Conservation (phyloP, 2,797 vertebrate genomes). For the Melanotaenia boesemani region DNA sequence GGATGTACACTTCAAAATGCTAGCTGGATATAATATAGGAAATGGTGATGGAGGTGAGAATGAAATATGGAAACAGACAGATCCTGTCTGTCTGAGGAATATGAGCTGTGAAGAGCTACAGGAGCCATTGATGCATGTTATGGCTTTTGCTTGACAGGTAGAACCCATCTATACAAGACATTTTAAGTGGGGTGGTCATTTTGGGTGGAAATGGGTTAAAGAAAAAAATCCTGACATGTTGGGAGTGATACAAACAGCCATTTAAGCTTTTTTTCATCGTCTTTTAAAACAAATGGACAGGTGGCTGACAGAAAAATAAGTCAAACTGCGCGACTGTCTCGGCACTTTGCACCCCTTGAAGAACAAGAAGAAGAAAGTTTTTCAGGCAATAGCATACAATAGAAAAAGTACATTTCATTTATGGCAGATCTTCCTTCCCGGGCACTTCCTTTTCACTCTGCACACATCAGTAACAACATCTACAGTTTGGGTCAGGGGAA, state of each 20-base stretch:
- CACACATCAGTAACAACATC: conserved; percentile 7
- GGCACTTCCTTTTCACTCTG: conserved; percentile 63
- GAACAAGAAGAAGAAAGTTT: conserved; percentile 27
- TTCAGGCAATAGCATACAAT: conserved; percentile 50
- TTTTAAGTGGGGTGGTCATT: conserved; percentile 37
- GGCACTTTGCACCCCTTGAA: conserved; percentile 48
- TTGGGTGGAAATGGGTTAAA: conserved; percentile 11
- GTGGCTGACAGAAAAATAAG: conserved; percentile 32
- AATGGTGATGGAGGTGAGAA: conserved; percentile 54
- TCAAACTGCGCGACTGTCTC: conserved; percentile 28
- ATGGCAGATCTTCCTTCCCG: conserved; percentile 69
- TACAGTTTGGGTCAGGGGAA: conserved; percentile 6
- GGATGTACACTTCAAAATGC: conserved; percentile 63
- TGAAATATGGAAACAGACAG: conserved; percentile 63
- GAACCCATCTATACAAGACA: conserved; percentile 16
- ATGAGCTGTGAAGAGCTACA: conserved; percentile 55
- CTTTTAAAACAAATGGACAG: conserved; percentile 26
- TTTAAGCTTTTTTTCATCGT: conserved; percentile 12
- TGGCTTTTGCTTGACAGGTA: conserved; percentile 56
- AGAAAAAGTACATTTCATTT: conserved; percentile 48
- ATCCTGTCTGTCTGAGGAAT: conserved; percentile 54
- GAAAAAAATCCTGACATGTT: conserved; percentile 20
- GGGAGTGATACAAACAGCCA: conserved; percentile 31
- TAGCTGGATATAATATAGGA: conserved; percentile 54
- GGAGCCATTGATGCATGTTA: conserved; percentile 63